Base-by-base conservation (phyloP, 1,140 invertebrate genomes). In the Battus philenor region DNA sequence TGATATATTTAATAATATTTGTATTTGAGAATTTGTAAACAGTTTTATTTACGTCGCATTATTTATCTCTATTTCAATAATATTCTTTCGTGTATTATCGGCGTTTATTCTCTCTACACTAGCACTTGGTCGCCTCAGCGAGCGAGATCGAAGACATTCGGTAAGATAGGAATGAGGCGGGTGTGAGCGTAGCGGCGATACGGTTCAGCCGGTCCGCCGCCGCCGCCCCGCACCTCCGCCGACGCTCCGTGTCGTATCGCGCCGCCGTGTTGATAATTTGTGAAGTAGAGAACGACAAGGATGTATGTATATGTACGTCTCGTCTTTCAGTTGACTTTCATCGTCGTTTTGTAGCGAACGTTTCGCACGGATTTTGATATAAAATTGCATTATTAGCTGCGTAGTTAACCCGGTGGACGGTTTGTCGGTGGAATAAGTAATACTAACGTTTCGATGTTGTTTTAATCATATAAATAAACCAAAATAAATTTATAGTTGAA, bases 241-340 rank as follows among this genome's bases (percentile, higher is more conserved):
- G 61, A 54, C 56, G 66, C 57, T 55, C 57, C 61, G 64, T 53
- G 66, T 63, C 68, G 68, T 67, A 67, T 61, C 75, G 69, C 67
- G 65, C 67, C 56, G 63, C 61, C 51, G 65, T 78, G 77, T 83
- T 80, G 79, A 83, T 83, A 78, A 80, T 73, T 76, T 77, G 76
- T 74, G 63, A 74, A 75, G 76, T 66, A 61, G 55, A 52, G 70
- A 68, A 68, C 61, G 77, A 84, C 76, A 81, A 76, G 75, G 77
- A 81, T 76, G 68, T 76, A 72, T 73, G 68, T 79, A 84, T 84
- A 79, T 74, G 66, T 79, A 77, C 67, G 71, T 81, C 77, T 83
- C 80, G 77, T 77, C 77, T 81, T 79, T 79, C 80, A 84, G 80
- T 84, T 81, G 80, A 84, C 80, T 84, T 84, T 84, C 75, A 78